phyloP scores from a whole-genome alignment of 1,140 invertebrate genomes.

The Homalodisca vitripennis region DNA sequence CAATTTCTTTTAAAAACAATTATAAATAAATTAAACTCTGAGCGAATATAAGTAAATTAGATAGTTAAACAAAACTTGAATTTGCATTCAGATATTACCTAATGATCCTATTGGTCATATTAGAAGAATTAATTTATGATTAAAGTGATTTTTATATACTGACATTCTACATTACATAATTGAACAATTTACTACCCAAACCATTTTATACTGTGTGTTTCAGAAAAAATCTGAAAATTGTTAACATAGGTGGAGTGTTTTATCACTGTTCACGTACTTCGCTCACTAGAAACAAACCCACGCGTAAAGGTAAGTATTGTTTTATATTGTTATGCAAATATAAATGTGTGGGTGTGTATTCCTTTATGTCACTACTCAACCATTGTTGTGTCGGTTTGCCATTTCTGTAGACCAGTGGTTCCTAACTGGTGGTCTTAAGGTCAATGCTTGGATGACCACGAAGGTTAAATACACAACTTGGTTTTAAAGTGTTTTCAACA shows the following conservation, averaged over 20 bases:
- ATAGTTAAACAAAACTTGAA: not conserved
- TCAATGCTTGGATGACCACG: no score
- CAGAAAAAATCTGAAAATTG: slow-evolving; percentile 9
- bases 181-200: not conserved
- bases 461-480: no score
- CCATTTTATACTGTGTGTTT: not conserved
- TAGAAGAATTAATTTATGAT: not conserved
- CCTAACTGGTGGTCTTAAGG: no score
- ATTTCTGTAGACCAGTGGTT: no score
- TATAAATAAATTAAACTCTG: not conserved
- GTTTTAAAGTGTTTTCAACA: no score
- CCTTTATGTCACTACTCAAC: no score
- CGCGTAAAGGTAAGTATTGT: slow-evolving; percentile 44
- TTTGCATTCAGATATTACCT: not conserved
- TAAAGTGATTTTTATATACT: not conserved
- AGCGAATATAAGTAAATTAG: not conserved
- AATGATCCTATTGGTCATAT: not conserved
- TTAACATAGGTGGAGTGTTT: slow-evolving; percentile 27
- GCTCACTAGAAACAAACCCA: slow-evolving; percentile 20
- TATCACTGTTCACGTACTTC: slow-evolving; percentile 3
- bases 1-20: not conserved
- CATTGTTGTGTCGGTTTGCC: no score
- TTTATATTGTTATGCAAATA: no score
- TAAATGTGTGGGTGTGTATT: no score
- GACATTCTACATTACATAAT: not conserved